Evolutionary conservation across 2,113 vertebrate genomes (phyloP), one percentile per base, ranked within the genome.

Genomic region (Turnix velox): DNA sequence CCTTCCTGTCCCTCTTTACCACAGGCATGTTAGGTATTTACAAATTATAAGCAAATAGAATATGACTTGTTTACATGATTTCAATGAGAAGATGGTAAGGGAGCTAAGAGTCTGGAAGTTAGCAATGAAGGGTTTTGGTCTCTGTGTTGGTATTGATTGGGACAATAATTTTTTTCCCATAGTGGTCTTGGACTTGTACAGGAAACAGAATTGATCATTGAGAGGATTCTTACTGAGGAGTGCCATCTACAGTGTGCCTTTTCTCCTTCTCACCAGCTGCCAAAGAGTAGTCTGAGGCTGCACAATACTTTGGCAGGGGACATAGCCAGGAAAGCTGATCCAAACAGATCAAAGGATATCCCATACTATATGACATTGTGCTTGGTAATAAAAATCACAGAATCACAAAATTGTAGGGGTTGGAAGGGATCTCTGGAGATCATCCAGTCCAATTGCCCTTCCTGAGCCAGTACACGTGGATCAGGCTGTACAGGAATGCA

Each of bases 271-370:
- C 24, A 25, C 5, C n/a, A 28, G n/a, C 35, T 6, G 6, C 3
- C 7, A 48, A 7, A 2, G 7, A 30, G 27, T 5, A 37, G 27
- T 19, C 4, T 27, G 12, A 9, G 9, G 14, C 6, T 10, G 14
- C 23, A 30, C 13, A 57, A 61, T 13, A 24, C 30, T 6, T 0
- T 66, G 24, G 3, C 20, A 45, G 28, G 8, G 5, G 9, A 31
- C 5, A 22, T 3, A 8, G 24, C 3, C 4, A 12, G 0, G 0
- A 35, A 14, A 49, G 12, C 24, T 39, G 18, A 30, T 4, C 37
- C 14, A 37, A 42, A 0, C 6, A 45, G 37, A 45, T 16, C 25
- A 12, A 25, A 40, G 5, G 5, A 22, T 80, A 10, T n/a, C 19
- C 24, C 19, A 20, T 5, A 19, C 16, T 13, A 25, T n/a, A 7